These are phyloP conservation scores for Agrilus mali DNA, from an alignment of 2,888 invertebrate species.

Conservation along the genomic window DNA sequence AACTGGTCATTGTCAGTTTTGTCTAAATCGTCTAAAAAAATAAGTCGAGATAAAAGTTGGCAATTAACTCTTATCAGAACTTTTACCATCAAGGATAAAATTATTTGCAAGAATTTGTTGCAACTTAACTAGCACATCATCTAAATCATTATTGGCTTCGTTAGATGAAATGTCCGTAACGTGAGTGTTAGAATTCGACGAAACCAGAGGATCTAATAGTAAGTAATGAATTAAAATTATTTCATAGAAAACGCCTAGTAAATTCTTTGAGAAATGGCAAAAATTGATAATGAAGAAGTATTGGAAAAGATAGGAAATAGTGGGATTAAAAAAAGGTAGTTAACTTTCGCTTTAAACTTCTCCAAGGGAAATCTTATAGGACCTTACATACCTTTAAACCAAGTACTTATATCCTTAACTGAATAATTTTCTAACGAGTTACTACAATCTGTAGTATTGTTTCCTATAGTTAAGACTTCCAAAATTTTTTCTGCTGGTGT, in stretches of 20 bases:
- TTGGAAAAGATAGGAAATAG: too few species aligned
- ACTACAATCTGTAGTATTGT: background rate
- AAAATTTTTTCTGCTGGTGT: background rate
- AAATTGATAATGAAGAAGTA: too few species aligned
- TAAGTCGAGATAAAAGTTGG: background rate
- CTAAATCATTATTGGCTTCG: slow-evolving; percentile 51
- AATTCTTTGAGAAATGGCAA: background rate
- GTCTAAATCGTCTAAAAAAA: slow-evolving; percentile 34
- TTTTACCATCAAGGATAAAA: slow-evolving; percentile 51
- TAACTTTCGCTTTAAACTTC: too few species aligned
- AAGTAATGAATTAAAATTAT: background rate
- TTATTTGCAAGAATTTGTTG: slow-evolving; percentile 60
- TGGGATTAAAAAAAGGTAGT: too few species aligned
- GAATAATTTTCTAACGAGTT: slow-evolving; percentile 35
- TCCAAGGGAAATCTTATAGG: too few species aligned
- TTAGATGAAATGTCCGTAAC: slow-evolving; percentile 24
- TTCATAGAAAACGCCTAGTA: background rate
- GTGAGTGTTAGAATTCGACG: background rate
- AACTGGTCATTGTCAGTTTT: slow-evolving; percentile 52
- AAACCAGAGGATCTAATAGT: background rate
- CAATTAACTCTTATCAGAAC: background rate
- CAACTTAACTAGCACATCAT: slow-evolving; percentile 53
- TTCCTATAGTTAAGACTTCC: background rate
- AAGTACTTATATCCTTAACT: slow-evolving; percentile 51
- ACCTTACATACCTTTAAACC: slow-evolving; percentile 43